Evolutionary conservation across 2,888 invertebrate genomes (phyloP), one percentile per base, ranked within the genome.

Genomic region (Neoscelio sp.): DNA sequence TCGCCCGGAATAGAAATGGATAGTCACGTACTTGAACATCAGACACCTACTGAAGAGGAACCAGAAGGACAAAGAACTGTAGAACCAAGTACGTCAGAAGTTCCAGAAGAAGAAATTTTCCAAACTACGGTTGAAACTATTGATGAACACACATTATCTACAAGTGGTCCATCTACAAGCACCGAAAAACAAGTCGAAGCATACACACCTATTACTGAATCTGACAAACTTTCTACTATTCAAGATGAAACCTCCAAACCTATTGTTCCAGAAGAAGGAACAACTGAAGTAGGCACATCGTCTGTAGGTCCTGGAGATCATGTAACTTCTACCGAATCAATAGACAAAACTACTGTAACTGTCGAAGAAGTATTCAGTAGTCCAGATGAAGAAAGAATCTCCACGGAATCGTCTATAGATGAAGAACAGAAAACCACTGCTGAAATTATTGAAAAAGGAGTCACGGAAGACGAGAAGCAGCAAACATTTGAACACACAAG

Each of bases 1-100:
- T 82, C 89, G 68, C 91, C 90, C 77, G 90, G 87, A 42, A 90
- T 92, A 81, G 91, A 92, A 87, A 91, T 92, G 5, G 92, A 91
- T 38, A 92, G 91, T 82, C 93, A 92, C 58, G 87, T 89, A 84
- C 83, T 88, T 80, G 91, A 86, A 80, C 90, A 82, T 8, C 90
- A 89, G 62, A 87, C 87, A 54, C 64, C 82, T 30, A 68, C 54
- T 40, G 50, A 78, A 20, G 65, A 78, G 30, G 62, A 75, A 73
- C 44, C 35, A 17, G 64, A 58, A 73, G 18, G 30, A 33, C 42
- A 64, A 10, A 50, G 67, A 48, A 23, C 62, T 30, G 65, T 35
- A 1, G 33, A 78, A 44, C 58, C 78, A 7, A 26, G 68, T n/a
- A 30, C 52, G 46, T 10, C 62, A 6, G 80, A 46, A 10, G 17